phyloP scores from a whole-genome alignment of 2,888 invertebrate species.

The Argyresthia goedartella region DNA sequence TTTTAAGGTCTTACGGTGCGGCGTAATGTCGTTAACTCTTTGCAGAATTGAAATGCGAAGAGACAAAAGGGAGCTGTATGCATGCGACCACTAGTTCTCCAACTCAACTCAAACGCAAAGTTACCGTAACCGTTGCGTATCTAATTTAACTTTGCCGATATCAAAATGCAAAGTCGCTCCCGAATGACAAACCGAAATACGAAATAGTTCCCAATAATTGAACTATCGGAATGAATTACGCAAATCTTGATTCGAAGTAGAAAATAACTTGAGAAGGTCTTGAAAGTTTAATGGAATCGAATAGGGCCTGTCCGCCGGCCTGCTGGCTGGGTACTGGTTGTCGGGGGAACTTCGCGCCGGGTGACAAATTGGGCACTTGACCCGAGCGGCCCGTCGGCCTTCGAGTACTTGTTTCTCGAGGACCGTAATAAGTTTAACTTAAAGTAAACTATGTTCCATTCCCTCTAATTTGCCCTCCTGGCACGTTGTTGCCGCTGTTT shows the following conservation, averaged over 20 bases:
- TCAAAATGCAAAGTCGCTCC: no score
- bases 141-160: no score
- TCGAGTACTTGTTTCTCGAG: slow-evolving; percentile 62
- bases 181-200: not conserved
- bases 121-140: no score
- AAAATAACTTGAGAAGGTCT: slow-evolving; percentile 67
- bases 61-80: no score
- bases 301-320: slow-evolving; percentile 38
- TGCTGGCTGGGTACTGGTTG: slow-evolving; percentile 10
- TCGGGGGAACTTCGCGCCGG: slow-evolving; percentile 60
- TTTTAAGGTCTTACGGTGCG: no score
- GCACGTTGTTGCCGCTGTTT: slow-evolving; percentile 39
- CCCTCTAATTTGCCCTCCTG: slow-evolving; percentile 60
- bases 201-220: slow-evolving; percentile 1
- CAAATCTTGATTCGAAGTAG: slow-evolving; percentile 63
- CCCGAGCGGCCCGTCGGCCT: slow-evolving; percentile 49
- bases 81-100: no score
- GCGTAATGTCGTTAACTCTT: no score
- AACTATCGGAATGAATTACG: slow-evolving; percentile 49
- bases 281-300: slow-evolving; percentile 72
- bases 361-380: slow-evolving; percentile 72
- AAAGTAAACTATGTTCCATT: slow-evolving; percentile 70
- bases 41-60: no score
- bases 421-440: slow-evolving; percentile 70
- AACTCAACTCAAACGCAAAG: no score